Base-by-base conservation (phyloP, 2,113 vertebrate genomes). In the Monopterus albus region DNA sequence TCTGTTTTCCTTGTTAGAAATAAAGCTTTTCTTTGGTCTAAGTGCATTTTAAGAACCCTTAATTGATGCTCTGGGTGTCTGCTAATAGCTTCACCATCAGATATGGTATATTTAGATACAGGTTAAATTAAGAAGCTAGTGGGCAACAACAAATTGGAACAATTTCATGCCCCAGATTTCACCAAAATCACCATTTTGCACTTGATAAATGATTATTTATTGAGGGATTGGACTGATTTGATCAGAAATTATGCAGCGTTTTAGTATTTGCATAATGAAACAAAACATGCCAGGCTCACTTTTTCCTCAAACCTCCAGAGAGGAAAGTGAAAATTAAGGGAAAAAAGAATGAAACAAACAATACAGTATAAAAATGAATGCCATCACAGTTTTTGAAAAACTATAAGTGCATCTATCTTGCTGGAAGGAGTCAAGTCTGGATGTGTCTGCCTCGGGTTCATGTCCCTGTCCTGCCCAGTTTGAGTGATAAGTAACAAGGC, bases 401-500 rank as follows among this genome's bases (percentile, higher is more conserved):
- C 31, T 66, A 31, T n/a, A 81, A 65, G 42, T 47, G 10, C 38
- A 63, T 86, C 39, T 38, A 56, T 80, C 60, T 42, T 75, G 20
- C 9, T 52, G 55, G 6, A 62, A 67, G 64, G 64, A 67, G 79
- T 64, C 46, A 60, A 67, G 64, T 71, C 58, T 36, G 64, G 60
- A 57, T 64, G 17, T 78, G 45, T 49, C 65, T 0, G 39, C 60
- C 50, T 79, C 62, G 72, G 79, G 81, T 79, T 70, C 69, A 46
- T 5, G 64, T 83, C 68, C 81, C 62, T 70, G 70, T 77, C 51
- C 83, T 75, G 65, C 63, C 73, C 53, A 60, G 42, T 63, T 36
- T 76, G 83, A 86, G 51, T 80, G 77, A 88, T 81, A 75, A 83
- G 79, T 49, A 86, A 45, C 52, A 67, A 78, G 65, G 68, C 67